phyloP scores from a whole-genome alignment of 35 echinoderm and acorn worm species.

The Stichopus chloronotus region DNA sequence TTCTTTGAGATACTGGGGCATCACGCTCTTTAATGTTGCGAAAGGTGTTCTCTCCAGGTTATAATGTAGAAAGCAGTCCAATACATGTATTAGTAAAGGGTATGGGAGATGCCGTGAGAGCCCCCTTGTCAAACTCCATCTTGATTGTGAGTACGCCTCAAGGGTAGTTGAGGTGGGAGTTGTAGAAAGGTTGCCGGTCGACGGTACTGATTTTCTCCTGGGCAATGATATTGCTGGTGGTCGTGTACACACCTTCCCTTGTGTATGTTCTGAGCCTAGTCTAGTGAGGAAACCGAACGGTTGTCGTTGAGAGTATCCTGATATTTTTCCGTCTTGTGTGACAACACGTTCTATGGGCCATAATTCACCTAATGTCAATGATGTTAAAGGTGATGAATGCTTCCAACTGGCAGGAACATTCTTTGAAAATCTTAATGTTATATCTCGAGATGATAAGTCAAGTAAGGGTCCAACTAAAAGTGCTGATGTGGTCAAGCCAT shows the following conservation, averaged over 20 bases:
- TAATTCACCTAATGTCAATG: neutral
- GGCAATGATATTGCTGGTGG: constrained; percentile 49
- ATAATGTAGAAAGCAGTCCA: neutral
- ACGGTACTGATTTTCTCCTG: neutral
- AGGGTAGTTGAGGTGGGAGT: neutral
- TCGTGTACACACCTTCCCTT: neutral
- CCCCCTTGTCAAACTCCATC: neutral
- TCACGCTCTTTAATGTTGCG: too few relatives aligned
- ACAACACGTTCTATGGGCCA: too few relatives aligned
- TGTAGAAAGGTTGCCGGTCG: too few relatives aligned
- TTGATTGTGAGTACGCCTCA: neutral
- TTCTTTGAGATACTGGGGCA: neutral
- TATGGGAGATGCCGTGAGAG: neutral
- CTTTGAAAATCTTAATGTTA: too few relatives aligned
- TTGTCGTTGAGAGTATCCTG: neutral
- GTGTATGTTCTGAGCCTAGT: neutral
- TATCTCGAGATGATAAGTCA: neutral
- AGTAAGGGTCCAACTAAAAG: neutral
- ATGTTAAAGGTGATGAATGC: too few relatives aligned
- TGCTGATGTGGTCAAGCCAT: neutral
- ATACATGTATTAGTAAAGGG: neutral
- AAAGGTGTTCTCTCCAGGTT: neutral
- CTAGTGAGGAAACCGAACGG: neutral
- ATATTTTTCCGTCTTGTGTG: too few relatives aligned
- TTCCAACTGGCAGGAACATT: neutral